Base-by-base conservation (phyloP, 2,888 invertebrate species). In the Bibio marci region DNA sequence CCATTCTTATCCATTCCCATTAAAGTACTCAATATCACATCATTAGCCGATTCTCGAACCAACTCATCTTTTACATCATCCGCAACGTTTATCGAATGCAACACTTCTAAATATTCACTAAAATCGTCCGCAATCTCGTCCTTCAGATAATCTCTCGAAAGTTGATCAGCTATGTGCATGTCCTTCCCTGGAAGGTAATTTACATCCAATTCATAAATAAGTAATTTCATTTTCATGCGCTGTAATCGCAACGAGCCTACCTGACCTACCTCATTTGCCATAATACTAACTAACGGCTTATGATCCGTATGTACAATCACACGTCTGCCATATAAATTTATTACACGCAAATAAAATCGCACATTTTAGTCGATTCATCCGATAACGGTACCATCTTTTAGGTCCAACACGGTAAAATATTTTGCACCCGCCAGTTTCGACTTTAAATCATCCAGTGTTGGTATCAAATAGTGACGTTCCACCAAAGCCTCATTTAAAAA, bases 401-500 rank as follows among this genome's bases (percentile, higher is more conserved):
- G n/a, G 5, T 35, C 34, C 14, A n/a, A 22, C 8, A 25, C 13
- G 6, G 28, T 28, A 5, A 28, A 8, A 28, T 12, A 8, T 28
- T 11, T n/a, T 11, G 13, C 11, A 28, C 33, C 41, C 40, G 38
- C 41, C 26, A 52, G 38, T 37, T 48, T 46, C 30, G 40, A 32
- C 14, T 38, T 19, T 13, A 48, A 37, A 26, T 51, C 47, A 14
- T 49, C 47, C 18, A 49, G n/a, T 33, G 48, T 37, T 30, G 41
- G 42, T 33, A 43, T 41, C 37, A 40, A 36, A 30, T 31, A 26
- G 13, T 41, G 37, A 14, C 42, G 39, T 26, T 34, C 36, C 28
- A 41, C 33, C 13, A 45, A 39, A 14, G 33, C 34, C 38, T 42
- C 19, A 42, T 47, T 47, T 30, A 47, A 32, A 12, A 40, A n/a